Evolutionary conservation across 2,113 vertebrate species (phyloP).

Genomic region (Oceanites oceanicus): DNA sequence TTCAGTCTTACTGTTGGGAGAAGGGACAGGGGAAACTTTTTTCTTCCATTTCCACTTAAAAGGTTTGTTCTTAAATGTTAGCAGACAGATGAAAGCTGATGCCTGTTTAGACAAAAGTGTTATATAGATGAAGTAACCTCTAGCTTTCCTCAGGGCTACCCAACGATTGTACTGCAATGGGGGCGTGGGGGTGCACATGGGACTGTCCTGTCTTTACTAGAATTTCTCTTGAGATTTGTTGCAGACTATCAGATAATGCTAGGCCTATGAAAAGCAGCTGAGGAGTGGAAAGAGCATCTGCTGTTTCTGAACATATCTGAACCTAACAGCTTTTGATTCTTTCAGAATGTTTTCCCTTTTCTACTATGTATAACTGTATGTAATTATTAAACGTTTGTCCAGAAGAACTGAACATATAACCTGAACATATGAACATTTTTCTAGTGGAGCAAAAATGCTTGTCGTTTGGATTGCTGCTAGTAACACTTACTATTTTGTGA

Average conservation of each 20-base stretch:
- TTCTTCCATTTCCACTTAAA: neutral
- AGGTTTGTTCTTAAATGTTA: neutral
- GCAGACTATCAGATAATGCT: neutral
- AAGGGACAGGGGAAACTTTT: neutral
- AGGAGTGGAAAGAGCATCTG: neutral
- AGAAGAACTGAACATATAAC: neutral
- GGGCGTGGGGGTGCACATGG: fast-evolving
- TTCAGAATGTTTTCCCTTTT: neutral
- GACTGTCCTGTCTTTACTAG: neutral
- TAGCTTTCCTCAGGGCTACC: neutral
- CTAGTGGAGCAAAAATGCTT: neutral
- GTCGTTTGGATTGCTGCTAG: neutral
- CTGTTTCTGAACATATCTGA: neutral
- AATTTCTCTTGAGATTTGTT: neutral
- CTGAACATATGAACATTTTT: neutral
- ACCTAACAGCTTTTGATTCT: neutral
- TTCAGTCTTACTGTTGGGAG: neutral
- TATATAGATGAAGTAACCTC: neutral
- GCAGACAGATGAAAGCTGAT: neutral
- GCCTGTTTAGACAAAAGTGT: neutral
- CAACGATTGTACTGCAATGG: neutral
- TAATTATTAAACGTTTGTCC: neutral
- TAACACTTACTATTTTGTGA: neutral
- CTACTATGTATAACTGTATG: neutral
- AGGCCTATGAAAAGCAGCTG: neutral